Evolutionary conservation across 2,888 invertebrate species (phyloP).

Genomic region (Tipula lateralis): DNA sequence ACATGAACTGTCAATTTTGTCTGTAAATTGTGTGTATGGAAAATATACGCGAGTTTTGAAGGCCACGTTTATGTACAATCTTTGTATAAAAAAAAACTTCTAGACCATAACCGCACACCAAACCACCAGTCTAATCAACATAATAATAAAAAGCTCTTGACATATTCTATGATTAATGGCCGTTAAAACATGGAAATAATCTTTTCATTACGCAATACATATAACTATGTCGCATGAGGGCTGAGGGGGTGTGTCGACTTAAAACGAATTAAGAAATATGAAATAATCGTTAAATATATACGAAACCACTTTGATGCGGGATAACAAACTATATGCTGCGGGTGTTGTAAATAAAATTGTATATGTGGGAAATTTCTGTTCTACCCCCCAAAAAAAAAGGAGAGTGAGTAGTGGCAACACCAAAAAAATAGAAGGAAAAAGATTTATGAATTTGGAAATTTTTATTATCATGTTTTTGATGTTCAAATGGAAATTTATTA

Average conservation of each 20-base stretch:
- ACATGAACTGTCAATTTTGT: no score
- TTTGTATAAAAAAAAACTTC: no score
- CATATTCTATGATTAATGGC: background rate
- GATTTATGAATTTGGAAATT: background rate
- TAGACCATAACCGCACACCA: background rate
- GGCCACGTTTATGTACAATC: no score
- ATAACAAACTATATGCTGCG: background rate
- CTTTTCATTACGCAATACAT: background rate
- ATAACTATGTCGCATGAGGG: background rate
- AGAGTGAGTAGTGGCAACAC: background rate
- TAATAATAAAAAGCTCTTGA: background rate
- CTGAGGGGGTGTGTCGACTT: background rate
- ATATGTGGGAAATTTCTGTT: background rate
- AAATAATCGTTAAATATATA: background rate
- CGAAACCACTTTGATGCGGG: background rate
- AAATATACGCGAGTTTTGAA: no score
- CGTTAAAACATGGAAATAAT: background rate
- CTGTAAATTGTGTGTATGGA: no score
- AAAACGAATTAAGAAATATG: background rate
- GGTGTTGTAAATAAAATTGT: background rate
- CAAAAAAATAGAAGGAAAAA: background rate
- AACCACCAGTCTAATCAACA: background rate
- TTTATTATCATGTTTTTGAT: slow-evolving; percentile 24
- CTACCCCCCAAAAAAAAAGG: no score
- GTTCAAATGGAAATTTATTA: background rate